Evolutionary conservation across 2,797 vertebrate genomes (phyloP).

Genomic region (Melanotaenia parkinsoni): DNA sequence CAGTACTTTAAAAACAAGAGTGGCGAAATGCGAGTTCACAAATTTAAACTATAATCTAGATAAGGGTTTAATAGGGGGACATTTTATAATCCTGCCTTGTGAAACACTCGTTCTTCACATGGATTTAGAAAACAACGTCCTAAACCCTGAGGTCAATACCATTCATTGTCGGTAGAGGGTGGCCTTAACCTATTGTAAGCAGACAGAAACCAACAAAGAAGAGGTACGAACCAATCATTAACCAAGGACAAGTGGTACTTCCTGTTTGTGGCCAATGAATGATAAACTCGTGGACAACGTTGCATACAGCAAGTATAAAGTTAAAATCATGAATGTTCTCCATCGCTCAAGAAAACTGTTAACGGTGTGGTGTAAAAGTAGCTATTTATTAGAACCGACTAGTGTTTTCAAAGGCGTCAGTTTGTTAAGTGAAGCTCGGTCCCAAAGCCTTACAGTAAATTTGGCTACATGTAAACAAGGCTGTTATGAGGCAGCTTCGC

Average conservation of each 20-base stretch:
- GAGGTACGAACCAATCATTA: conserved; percentile 63
- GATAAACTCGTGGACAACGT: neutral
- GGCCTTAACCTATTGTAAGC: fast-evolving
- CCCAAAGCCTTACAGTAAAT: neutral
- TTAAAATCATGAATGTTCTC: conserved; percentile 51
- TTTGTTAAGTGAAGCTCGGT: conserved; percentile 5
- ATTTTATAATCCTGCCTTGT: too few species aligned
- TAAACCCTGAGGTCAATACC: neutral
- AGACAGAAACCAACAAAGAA: conserved; percentile 44
- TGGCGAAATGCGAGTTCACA: too few species aligned
- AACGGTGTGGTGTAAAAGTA: conserved; percentile 4
- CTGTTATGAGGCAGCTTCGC: neutral
- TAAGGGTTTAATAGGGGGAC: too few species aligned
- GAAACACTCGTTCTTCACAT: too few species aligned
- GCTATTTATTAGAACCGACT: conserved; percentile 7
- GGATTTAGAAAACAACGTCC: neutral
- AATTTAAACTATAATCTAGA: too few species aligned
- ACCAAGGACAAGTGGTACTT: conserved; percentile 28
- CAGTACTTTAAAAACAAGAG: too few species aligned
- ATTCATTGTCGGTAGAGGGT: neutral
- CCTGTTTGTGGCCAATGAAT: conserved; percentile 47
- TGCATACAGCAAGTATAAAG: neutral
- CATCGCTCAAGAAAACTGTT: conserved; percentile 27
- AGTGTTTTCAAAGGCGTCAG: conserved; percentile 2
- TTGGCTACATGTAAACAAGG: conserved; percentile 27